Conservation (phyloP, 2,888 invertebrate genomes). For the Phania funesta region DNA sequence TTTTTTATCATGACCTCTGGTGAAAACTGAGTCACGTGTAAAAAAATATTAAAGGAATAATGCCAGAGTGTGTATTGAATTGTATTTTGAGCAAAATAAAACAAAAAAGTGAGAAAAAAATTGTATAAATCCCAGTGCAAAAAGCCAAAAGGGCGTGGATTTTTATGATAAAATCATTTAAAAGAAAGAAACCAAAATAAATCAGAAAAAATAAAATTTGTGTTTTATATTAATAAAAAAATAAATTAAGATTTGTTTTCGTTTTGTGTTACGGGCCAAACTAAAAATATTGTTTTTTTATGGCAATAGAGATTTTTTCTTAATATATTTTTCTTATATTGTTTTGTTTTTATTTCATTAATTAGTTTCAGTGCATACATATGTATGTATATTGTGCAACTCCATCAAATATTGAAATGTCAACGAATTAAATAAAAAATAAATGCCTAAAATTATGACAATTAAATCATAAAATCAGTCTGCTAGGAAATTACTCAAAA, state of each 20-base stretch:
- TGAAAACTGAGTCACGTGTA: slow-evolving; percentile 60
- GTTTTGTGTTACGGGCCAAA: no score
- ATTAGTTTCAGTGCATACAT: background rate
- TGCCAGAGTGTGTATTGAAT: slow-evolving; percentile 36
- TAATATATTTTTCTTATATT: no score
- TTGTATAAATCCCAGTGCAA: slow-evolving; percentile 41
- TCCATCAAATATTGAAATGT: background rate
- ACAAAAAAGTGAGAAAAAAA: slow-evolving; percentile 56
- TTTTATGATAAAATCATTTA: slow-evolving; percentile 14
- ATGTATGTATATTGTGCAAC: no score
- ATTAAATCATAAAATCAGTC: background rate
- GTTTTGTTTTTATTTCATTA: background rate
- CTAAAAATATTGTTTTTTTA: no score
- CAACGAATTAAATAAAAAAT: background rate
- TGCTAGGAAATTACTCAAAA: slow-evolving; percentile 1
- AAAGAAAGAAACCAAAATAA: background rate
- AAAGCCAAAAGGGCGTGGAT: slow-evolving; percentile 62
- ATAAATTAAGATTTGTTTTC: no score
- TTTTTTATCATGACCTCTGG: slow-evolving; percentile 57
- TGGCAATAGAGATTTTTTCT: no score
- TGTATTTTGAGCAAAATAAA: slow-evolving; percentile 46
- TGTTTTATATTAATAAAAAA: no score
- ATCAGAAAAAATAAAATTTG: background rate
- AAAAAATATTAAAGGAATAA: slow-evolving; percentile 54
- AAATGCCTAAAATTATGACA: background rate